phyloP scores from a whole-genome alignment of 2,113 vertebrate species.

The Rattus norvegicus region GRCr8 NC_086029.1:44762501-44763000 shows the following conservation, averaged over 20 bases:
- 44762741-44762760: neutral
- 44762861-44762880: neutral
- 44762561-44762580: neutral
- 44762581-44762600: too few relatives aligned
- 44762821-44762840: neutral
- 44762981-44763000: neutral
- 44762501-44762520: neutral
- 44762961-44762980: neutral
- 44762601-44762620: neutral
- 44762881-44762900: neutral
- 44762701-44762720: neutral
- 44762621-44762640: too few relatives aligned
- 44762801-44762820: neutral
- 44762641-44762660: neutral
- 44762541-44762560: neutral
- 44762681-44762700: too few relatives aligned
- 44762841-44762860: neutral
- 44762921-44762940: neutral
- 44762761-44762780: neutral
- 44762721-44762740: neutral
- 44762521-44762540: neutral
- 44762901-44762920: neutral
- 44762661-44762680: neutral
- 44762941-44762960: neutral
- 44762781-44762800: neutral